These are phyloP conservation scores for Crotalus viridis DNA, from an alignment of 2,113 vertebrate species.

Conservation along the genomic window DNA sequence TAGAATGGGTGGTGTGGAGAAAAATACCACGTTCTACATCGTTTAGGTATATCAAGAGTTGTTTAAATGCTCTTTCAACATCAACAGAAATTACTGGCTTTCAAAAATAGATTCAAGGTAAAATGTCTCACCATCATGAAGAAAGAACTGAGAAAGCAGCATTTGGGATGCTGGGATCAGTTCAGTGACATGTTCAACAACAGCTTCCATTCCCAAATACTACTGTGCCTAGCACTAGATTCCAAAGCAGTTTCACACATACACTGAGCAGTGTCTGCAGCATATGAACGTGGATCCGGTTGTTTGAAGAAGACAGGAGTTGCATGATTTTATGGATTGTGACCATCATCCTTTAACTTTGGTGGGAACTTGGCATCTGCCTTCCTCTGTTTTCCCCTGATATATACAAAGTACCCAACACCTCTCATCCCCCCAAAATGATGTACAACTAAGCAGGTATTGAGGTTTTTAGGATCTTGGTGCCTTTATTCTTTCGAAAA, in stretches of 20 bases:
- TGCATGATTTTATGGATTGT: neutral
- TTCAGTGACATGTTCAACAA: too few relatives aligned
- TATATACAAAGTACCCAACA: neutral
- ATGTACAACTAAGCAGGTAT: neutral
- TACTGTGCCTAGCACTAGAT: neutral
- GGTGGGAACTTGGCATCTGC: neutral
- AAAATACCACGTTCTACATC: conserved; percentile 30
- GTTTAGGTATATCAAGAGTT: neutral
- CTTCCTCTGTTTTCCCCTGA: neutral
- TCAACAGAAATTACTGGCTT: neutral
- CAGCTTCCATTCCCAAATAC: neutral
- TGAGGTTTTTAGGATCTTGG: neutral
- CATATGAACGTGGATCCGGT: neutral
- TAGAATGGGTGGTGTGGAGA: conserved; percentile 17
- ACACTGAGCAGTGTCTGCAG: neutral
- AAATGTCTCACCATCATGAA: neutral
- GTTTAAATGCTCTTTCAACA: neutral
- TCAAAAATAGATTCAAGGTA: conserved; percentile 36
- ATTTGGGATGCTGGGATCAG: neutral
- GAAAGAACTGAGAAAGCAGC: too few relatives aligned
- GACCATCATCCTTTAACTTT: neutral
- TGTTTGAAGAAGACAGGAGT: neutral
- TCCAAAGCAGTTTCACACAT: neutral
- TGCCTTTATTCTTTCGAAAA: neutral
- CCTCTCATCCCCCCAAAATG: neutral